Evolutionary conservation across 2,888 invertebrate genomes (phyloP), one percentile per base, ranked within the genome.

Genomic region (Heliconius aoede): DNA sequence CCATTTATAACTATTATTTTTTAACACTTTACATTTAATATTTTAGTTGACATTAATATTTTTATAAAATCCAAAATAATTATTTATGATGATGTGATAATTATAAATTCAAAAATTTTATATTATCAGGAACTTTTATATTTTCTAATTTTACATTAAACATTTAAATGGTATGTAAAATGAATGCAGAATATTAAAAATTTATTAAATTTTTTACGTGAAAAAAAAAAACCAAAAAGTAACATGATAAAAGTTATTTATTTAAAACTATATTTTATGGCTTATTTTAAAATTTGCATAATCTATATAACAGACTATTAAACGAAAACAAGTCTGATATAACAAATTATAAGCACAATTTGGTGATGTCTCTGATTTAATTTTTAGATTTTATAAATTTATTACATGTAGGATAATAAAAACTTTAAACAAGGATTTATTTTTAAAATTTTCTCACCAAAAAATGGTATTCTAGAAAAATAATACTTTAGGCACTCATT

Each of bases 291-390:
- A 71, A 67, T 76, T 72, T 74, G 78, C 76, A 76, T 73, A 62
- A 62, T 60, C 64, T 46, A 58, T 24, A 78, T 72, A 64, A 36
- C n/a, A 79, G 73, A 78, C 74, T 79, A 78, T 76, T 58, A 61
- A 79, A 79, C 74, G 51, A 76, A 79, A 79, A 79, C 76, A 78
- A 78, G 40, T 68, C 58, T n/a, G 8, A 40, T 46, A 28, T 60
- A 32, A 74, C 65, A 30, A 72, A 74, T 30, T 62, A 60, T 62
- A 51, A 55, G 8, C 62, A 55, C n/a, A 64, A 75, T 64, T 64
- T 32, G 26, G 13, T 69, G 64, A 51, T 61, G 26, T 69, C 51
- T 58, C 26, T n/a, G n/a, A n/a, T n/a, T 32, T 36, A 24, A 24
- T 24, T 36, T 46, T 24, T 24, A 24, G 65, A 65, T 15, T 65